Percentiles rank a stretch among this genome's conserved stretches.
Evolutionary conservation across 2,888 invertebrate genomes (phyloP).

Genomic region (Drosophila mimica): DNA sequence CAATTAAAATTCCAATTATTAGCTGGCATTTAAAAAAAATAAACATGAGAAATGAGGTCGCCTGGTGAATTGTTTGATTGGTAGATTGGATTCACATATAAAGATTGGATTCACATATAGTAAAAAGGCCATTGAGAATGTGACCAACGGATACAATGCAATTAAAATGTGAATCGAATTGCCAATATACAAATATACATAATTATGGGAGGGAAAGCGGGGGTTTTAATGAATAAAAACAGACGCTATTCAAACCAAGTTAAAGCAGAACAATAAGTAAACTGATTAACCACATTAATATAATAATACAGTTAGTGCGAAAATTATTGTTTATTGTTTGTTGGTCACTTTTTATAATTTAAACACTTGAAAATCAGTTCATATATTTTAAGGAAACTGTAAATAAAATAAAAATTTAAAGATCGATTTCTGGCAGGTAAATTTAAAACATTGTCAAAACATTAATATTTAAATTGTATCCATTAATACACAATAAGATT

Average conservation of each 20-base stretch:
- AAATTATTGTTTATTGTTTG: not conserved
- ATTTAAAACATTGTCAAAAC: not conserved
- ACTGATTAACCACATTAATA: not conserved
- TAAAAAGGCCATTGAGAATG: not conserved
- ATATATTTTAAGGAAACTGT: not conserved
- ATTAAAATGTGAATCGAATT: slow-evolving; percentile 14
- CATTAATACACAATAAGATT: not conserved
- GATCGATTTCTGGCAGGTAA: not conserved
- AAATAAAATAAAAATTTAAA: not conserved
- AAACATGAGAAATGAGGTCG: not conserved
- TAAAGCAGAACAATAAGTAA: not conserved
- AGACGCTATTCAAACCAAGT: not conserved
- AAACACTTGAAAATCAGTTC: not conserved
- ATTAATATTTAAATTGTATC: not conserved
- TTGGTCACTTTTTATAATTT: not conserved
- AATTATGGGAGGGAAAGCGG: not conserved
- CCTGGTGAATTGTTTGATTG: slow-evolving; percentile 1
- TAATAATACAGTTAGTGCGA: not conserved
- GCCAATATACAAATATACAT: slow-evolving; percentile 2
- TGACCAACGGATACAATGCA: slow-evolving; percentile 33
- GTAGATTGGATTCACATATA: not conserved
- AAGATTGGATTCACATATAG: slow-evolving; percentile 1
- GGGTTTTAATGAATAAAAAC: not conserved
- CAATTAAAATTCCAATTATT: slow-evolving; percentile 77
- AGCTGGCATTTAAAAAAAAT: slow-evolving; percentile 49